Evolutionary conservation across 2,797 vertebrate genomes (phyloP).

Genomic region (Anguilla megastoma): DNA sequence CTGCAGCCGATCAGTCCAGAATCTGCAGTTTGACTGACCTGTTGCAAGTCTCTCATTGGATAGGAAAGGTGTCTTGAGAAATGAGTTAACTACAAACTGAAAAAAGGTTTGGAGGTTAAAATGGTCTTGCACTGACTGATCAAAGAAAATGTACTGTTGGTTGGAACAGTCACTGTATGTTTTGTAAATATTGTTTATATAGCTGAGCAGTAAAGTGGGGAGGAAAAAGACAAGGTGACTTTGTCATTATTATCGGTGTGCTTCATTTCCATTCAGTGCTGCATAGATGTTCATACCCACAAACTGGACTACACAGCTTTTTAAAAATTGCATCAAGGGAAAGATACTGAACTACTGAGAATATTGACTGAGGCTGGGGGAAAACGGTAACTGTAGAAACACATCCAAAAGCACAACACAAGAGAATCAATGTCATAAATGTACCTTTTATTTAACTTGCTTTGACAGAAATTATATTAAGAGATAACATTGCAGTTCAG

Average conservation of each 20-base stretch:
- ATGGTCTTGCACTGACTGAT: conserved; percentile 2
- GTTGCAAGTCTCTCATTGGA: background rate
- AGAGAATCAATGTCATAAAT: conserved; percentile 25
- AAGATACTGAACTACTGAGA: background rate
- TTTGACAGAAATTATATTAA: conserved; percentile 39
- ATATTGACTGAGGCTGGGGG: background rate
- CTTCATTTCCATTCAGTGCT: background rate
- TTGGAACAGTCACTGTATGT: conserved; percentile 53
- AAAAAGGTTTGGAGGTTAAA: background rate
- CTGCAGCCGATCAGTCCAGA: background rate
- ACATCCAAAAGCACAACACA: background rate
- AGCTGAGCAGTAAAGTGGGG: conserved; percentile 61
- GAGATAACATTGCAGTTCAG: conserved; percentile 35
- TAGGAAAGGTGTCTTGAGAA: conserved; percentile 17
- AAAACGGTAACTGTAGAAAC: background rate
- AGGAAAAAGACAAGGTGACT: conserved; percentile 26
- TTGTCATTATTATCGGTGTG: conserved; percentile 13
- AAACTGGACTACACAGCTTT: background rate
- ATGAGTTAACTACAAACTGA: background rate
- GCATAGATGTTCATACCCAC: background rate
- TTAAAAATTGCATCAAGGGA: background rate
- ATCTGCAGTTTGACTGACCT: background rate
- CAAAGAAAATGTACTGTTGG: conserved; percentile 42
- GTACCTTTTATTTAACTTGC: conserved; percentile 40
- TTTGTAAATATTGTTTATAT: conserved; percentile 74